Percentiles rank a stretch among this genome's conserved stretches.
Evolutionary conservation across 2,113 vertebrate species (phyloP).

Genomic region (Equus quagga): DNA sequence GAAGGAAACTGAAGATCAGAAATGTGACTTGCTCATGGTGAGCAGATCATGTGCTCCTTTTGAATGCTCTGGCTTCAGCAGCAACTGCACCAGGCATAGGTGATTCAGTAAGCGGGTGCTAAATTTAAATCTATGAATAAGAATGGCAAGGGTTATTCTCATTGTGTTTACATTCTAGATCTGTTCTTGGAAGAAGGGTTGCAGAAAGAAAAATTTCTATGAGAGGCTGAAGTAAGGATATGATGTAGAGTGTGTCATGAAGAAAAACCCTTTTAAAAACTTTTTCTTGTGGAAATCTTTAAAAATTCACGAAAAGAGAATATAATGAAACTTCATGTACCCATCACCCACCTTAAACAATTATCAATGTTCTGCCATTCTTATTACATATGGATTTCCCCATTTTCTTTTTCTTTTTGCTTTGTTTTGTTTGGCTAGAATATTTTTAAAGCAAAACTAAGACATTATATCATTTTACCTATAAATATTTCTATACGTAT

Average conservation of each 20-base stretch:
- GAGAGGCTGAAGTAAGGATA: background rate
- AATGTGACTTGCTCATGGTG: background rate
- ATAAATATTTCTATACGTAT: slow-evolving; percentile 4
- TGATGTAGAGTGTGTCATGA: background rate
- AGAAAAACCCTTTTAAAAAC: background rate
- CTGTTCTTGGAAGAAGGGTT: background rate
- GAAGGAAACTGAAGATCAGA: background rate
- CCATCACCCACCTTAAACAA: background rate
- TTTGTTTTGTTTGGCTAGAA: slow-evolving; percentile 6
- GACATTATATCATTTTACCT: background rate
- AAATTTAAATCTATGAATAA: background rate
- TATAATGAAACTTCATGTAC: background rate
- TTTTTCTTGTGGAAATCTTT: background rate
- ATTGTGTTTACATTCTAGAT: background rate
- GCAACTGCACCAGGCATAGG: background rate
- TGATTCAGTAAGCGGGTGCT: background rate
- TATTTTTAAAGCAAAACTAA: slow-evolving; percentile 53
- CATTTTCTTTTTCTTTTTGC: background rate
- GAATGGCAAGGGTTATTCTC: background rate
- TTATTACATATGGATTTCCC: background rate
- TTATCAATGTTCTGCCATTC: background rate
- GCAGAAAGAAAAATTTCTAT: slow-evolving; percentile 13
- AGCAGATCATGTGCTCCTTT: background rate
- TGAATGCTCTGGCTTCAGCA: background rate
- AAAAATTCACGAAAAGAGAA: background rate